Evolutionary conservation across 2,888 invertebrate species (phyloP).

Genomic region (Sphinx pinastri): DNA sequence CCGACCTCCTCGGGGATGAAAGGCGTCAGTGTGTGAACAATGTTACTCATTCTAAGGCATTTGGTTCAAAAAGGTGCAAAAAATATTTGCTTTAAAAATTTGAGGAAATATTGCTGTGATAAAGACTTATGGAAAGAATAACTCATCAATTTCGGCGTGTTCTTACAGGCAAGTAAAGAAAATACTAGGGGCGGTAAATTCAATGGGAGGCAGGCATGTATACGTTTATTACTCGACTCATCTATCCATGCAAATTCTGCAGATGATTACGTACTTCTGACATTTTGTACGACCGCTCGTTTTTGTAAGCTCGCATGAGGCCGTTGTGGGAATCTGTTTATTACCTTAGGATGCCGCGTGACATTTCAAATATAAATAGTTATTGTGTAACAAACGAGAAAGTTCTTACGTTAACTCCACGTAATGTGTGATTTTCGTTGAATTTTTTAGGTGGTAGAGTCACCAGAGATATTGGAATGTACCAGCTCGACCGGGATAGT

Average conservation of each 20-base stretch:
- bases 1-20: too few species aligned
- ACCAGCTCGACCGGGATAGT: too few species aligned
- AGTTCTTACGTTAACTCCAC: slow-evolving; percentile 13
- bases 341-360: slow-evolving; percentile 21
- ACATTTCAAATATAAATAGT: slow-evolving; percentile 21
- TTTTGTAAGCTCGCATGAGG: slow-evolving; percentile 10
- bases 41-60: too few species aligned
- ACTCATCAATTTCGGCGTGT: neutral
- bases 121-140: neutral
- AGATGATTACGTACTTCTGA: neutral
- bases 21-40: too few species aligned
- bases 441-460: neutral
- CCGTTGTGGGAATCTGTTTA: slow-evolving; percentile 15
- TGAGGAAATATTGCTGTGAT: too few species aligned
- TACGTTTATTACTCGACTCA: neutral
- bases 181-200: too few species aligned
- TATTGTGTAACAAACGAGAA: slow-evolving; percentile 20
- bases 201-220: neutral
- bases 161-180: neutral
- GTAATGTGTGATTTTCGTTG: neutral
- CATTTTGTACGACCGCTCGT: slow-evolving; percentile 13
- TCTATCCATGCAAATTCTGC: neutral
- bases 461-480: neutral
- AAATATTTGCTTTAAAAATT: too few species aligned
- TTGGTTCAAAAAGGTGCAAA: too few species aligned